Percentiles rank a stretch among this genome's conserved stretches.
Evolutionary conservation across 2,113 vertebrate species (phyloP).

Genomic region (Microcebus lehilahytsara): DNA sequence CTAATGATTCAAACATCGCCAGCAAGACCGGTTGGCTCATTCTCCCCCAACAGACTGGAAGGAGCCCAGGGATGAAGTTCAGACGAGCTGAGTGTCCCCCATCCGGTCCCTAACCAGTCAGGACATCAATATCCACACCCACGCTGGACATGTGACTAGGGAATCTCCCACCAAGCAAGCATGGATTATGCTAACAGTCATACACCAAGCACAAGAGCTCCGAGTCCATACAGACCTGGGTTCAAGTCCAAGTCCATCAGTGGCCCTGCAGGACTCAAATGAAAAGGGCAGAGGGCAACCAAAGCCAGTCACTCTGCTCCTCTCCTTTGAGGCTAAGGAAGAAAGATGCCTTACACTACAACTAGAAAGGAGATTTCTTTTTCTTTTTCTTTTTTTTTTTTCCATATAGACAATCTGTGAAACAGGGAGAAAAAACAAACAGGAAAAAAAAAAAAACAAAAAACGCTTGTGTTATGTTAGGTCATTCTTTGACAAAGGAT

Average conservation of each 20-base stretch:
- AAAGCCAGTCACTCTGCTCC: neutral
- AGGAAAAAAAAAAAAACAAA: too few species aligned
- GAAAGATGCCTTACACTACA: neutral
- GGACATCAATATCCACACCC: neutral
- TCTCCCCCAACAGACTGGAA: neutral
- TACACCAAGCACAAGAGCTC: neutral
- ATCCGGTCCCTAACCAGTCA: neutral
- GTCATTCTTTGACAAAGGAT: conserved; percentile 9
- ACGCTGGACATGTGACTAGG: neutral
- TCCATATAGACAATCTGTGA: neutral
- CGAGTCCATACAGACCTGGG: neutral
- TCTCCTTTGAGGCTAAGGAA: neutral
- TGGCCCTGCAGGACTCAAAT: neutral
- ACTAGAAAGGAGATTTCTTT: neutral
- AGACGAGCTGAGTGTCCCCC: neutral
- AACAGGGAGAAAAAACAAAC: neutral
- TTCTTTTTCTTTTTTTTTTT: neutral
- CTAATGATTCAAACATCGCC: neutral
- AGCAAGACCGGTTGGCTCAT: neutral
- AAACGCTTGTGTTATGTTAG: neutral
- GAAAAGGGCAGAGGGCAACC: neutral
- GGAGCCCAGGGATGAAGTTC: neutral
- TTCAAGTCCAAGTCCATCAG: neutral
- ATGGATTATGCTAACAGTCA: neutral
- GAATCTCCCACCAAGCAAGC: neutral